phyloP scores from a whole-genome alignment of 2,113 vertebrate genomes.

The Xenotilapia flavipinnis region DNA sequence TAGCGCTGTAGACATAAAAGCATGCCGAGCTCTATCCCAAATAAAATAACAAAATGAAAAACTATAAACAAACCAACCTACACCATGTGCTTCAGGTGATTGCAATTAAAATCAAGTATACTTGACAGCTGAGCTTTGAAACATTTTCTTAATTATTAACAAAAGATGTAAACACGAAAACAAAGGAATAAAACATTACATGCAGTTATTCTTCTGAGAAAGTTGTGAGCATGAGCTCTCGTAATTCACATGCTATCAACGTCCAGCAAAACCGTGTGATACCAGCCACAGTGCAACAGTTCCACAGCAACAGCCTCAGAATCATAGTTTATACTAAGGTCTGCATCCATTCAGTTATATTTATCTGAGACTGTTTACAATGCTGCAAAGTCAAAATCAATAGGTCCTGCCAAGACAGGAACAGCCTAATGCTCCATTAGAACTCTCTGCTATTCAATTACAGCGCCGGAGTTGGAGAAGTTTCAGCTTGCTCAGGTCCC shows the following conservation, averaged over 20 bases:
- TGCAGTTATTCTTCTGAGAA: background rate
- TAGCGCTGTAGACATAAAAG: background rate
- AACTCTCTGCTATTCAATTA: slow-evolving; percentile 63
- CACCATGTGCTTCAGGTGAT: background rate
- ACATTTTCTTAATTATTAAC: background rate
- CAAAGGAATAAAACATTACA: background rate
- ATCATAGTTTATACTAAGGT: slow-evolving; percentile 27
- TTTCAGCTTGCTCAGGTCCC: slow-evolving; percentile 58
- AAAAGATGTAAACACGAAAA: background rate
- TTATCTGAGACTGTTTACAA: slow-evolving; percentile 56
- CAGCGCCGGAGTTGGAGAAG: slow-evolving; percentile 42
- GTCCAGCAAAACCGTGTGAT: background rate
- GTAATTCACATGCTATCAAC: background rate
- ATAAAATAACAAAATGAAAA: background rate
- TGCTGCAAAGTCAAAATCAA: slow-evolving; percentile 64
- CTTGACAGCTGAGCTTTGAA: background rate
- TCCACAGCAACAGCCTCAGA: slow-evolving; percentile 10
- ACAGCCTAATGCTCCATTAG: slow-evolving; percentile 61
- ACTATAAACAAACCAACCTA: background rate
- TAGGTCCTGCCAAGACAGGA: slow-evolving; percentile 49
- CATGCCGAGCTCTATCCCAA: background rate
- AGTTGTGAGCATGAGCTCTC: background rate
- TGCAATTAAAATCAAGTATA: slow-evolving; percentile 1
- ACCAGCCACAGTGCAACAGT: background rate
- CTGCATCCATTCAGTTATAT: slow-evolving; percentile 47